Conservation (phyloP, 2,113 vertebrate genomes). For the Danionella cerebrum region DNA sequence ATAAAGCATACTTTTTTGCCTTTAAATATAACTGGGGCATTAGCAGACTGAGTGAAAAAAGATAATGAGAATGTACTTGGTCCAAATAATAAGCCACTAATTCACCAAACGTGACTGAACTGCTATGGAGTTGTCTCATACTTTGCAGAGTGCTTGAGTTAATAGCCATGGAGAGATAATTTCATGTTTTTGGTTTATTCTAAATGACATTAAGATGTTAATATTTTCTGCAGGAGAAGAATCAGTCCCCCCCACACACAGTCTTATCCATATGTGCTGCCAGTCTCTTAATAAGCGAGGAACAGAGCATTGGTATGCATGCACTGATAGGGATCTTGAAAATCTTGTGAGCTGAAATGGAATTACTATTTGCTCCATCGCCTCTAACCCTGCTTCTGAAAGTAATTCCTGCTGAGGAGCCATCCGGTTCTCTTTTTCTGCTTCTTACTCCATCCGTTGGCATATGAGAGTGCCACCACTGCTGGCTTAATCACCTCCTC, state of each 20-base stretch:
- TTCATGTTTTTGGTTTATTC: background rate
- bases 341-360: slow-evolving; percentile 5
- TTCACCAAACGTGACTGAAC: too few species aligned
- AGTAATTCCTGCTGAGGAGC: slow-evolving; percentile 9
- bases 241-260: background rate
- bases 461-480: too few species aligned
- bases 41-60: too few species aligned
- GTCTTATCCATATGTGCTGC: background rate
- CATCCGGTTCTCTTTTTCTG: background rate
- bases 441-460: too few species aligned
- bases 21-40: too few species aligned
- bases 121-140: too few species aligned
- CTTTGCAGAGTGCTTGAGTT: background rate
- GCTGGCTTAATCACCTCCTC: too few species aligned
- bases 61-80: too few species aligned
- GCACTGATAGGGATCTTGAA: slow-evolving; percentile 9
- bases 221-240: too few species aligned
- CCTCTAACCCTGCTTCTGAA: slow-evolving; percentile 5
- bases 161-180: background rate
- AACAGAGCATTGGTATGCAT: slow-evolving; percentile 2
- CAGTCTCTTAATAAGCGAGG: background rate
- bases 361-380: slow-evolving; percentile 14
- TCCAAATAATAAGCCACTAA: too few species aligned
- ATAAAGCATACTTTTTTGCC: too few species aligned
- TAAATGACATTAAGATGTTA: background rate